Conservation (phyloP, 2,888 invertebrate species). For the Xestobium rufovillosum region DNA sequence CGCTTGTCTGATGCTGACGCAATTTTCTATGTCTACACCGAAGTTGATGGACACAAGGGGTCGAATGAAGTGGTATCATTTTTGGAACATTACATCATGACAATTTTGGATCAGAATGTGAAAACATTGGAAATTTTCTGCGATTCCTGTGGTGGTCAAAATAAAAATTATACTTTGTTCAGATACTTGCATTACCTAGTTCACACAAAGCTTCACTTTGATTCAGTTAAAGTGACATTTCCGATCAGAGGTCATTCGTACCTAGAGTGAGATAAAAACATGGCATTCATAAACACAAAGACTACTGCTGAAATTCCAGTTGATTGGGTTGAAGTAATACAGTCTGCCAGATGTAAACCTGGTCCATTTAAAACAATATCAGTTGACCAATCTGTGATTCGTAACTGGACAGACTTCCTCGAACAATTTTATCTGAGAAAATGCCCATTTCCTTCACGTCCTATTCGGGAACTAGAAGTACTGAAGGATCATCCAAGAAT, state of each 20-base stretch:
- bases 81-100: constrained; percentile 20
- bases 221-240: constrained; percentile 1
- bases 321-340: constrained; percentile 1
- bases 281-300: constrained; percentile 1
- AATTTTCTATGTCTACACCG: constrained; percentile 25
- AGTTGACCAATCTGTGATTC: constrained; percentile 1
- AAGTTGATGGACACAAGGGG: constrained; percentile 23
- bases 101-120: constrained; percentile 16
- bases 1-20: constrained; percentile 19
- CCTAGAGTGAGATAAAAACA: constrained; percentile 1
- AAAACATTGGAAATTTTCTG: constrained; percentile 27
- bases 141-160: constrained; percentile 29
- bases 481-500: too few relatives aligned
- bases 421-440: constrained; percentile 2
- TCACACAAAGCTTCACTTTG: constrained; percentile 1
- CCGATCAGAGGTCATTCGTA: not conserved
- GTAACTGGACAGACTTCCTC: not conserved
- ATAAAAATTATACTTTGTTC: constrained; percentile 29
- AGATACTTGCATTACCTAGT: constrained; percentile 26
- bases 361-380: not conserved
- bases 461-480: too few relatives aligned
- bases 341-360: constrained; percentile 1
- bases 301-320: constrained; percentile 2
- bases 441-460: constrained; percentile 3
- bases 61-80: constrained; percentile 25